Evolutionary conservation across 1,140 invertebrate species (phyloP).

Genomic region (Lepidostoma basale): DNA sequence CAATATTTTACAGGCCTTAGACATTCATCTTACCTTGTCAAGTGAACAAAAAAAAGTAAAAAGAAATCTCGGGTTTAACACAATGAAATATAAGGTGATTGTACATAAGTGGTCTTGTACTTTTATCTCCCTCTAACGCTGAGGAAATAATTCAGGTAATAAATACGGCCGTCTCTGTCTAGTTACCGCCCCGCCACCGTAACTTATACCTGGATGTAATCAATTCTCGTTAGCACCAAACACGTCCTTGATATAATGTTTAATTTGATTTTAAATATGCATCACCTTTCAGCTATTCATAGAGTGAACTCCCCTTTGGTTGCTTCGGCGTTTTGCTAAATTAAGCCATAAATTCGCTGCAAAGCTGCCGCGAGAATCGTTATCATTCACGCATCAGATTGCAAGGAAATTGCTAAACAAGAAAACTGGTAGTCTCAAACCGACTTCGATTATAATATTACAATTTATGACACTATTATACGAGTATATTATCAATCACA

Average conservation of each 20-base stretch:
- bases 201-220: conserved; percentile 38
- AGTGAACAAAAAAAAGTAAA: conserved; percentile 10
- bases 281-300: neutral
- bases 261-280: conserved; percentile 24
- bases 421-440: too few species aligned
- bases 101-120: conserved; percentile 23
- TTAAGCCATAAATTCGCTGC: conserved; percentile 28
- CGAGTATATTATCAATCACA: too few species aligned
- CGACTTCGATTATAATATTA: too few species aligned
- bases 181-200: conserved; percentile 43
- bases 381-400: too few species aligned
- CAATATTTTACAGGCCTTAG: conserved; percentile 2
- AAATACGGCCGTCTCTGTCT: conserved; percentile 34
- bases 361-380: too few species aligned
- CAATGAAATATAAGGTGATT: conserved; percentile 29
- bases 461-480: too few species aligned
- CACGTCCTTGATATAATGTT: conserved; percentile 20
- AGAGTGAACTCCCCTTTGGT: neutral
- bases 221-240: conserved; percentile 36
- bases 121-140: conserved; percentile 35
- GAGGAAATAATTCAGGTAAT: conserved; percentile 7
- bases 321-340: neutral
- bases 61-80: conserved; percentile 22
- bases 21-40: conserved; percentile 30
- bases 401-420: too few species aligned